phyloP scores from a whole-genome alignment of 2,888 invertebrate species.

The Thereva nobilitata region DNA sequence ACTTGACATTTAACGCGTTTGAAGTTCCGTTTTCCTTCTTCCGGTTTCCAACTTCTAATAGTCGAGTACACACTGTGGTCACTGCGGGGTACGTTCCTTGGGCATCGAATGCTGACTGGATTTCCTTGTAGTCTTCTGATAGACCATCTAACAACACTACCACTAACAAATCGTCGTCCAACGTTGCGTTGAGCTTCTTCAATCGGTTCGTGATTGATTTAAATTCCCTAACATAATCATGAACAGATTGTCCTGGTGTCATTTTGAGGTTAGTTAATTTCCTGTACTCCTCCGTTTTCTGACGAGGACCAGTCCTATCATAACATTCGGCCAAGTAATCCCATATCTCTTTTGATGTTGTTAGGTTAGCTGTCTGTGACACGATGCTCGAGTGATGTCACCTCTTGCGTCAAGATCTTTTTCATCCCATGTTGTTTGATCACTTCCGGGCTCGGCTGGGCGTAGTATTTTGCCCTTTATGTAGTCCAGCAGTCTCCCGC shows the following conservation, averaged over 20 bases:
- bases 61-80: conserved; percentile 17
- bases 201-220: conserved; percentile 19
- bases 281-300: conserved; percentile 11
- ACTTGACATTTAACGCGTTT: conserved; percentile 21
- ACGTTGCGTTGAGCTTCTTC: conserved; percentile 19
- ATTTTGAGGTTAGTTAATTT: conserved; percentile 14
- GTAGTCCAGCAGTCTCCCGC: too few species aligned
- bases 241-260: conserved; percentile 1
- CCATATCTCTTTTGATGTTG: conserved; percentile 26
- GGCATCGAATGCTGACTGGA: conserved; percentile 32
- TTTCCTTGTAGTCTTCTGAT: conserved; percentile 28
- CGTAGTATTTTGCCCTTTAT: too few species aligned
- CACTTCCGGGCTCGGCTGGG: too few species aligned
- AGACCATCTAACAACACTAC: conserved; percentile 34
- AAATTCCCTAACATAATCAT: conserved; percentile 27
- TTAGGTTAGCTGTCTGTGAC: conserved; percentile 1
- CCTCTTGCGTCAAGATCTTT: too few species aligned
- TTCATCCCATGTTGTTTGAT: too few species aligned
- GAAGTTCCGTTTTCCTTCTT: conserved; percentile 15
- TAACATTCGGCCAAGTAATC: conserved; percentile 2
- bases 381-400: too few species aligned
- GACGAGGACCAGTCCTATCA: neutral
- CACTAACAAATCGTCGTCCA: conserved; percentile 33
- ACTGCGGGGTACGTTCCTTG: conserved; percentile 27
- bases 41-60: conserved; percentile 30